Conservation (phyloP, 2,888 invertebrate species). For the Synanthedon vespiformis region DNA sequence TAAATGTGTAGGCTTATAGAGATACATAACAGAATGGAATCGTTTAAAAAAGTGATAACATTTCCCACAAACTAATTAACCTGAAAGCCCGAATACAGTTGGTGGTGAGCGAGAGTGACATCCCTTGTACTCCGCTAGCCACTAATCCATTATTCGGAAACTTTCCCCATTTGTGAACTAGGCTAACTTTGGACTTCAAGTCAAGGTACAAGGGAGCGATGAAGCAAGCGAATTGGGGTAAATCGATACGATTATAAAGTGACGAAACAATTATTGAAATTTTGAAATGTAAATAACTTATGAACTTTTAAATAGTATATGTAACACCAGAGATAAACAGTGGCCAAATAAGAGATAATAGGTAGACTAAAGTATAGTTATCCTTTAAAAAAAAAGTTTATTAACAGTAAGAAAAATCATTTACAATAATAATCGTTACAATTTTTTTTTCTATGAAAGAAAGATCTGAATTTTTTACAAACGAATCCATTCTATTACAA, state of each 20-base stretch:
- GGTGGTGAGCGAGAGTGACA: background rate
- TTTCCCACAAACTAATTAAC: slow-evolving; percentile 5
- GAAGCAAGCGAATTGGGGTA: background rate
- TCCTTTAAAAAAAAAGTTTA: too few species aligned
- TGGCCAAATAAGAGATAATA: too few species aligned
- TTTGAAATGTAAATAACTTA: too few species aligned
- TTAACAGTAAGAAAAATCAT: too few species aligned
- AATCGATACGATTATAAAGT: background rate
- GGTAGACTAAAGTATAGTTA: too few species aligned
- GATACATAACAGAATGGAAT: background rate
- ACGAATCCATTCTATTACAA: too few species aligned
- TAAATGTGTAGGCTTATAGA: too few species aligned
- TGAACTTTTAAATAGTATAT: too few species aligned
- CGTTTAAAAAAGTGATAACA: background rate
- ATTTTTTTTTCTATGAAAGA: too few species aligned
- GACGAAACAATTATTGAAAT: background rate
- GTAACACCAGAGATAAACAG: too few species aligned
- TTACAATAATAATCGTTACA: too few species aligned
- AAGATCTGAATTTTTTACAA: too few species aligned
- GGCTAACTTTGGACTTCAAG: background rate
- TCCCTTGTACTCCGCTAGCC: slow-evolving; percentile 2
- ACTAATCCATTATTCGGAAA: slow-evolving; percentile 20
- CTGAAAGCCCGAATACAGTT: slow-evolving; percentile 4
- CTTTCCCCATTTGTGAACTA: slow-evolving; percentile 17
- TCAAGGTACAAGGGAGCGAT: background rate